phyloP scores from a whole-genome alignment of 1,140 invertebrate genomes.

The Trachymyrmex septentrionalis region DNA sequence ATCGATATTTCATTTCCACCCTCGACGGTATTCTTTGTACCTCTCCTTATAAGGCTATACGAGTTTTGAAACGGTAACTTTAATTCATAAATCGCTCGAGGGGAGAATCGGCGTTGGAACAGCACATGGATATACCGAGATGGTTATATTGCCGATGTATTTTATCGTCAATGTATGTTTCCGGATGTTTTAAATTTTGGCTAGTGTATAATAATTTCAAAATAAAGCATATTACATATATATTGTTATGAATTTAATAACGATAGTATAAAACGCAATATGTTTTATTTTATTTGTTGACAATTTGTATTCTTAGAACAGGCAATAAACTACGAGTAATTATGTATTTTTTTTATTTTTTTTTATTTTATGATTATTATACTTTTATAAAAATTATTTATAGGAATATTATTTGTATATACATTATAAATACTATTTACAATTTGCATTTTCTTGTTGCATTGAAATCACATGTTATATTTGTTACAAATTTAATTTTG shows the following conservation, averaged over 20 bases:
- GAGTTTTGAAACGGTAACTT: constrained; percentile 79
- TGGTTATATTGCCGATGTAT: neutral
- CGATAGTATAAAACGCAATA: neutral
- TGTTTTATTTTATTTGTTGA: neutral
- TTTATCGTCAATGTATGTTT: neutral
- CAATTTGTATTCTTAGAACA: neutral
- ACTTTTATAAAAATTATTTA: neutral
- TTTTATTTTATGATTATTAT: constrained; percentile 22
- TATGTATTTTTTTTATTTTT: neutral
- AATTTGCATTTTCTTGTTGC: no score
- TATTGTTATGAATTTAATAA: neutral
- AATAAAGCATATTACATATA: constrained; percentile 23
- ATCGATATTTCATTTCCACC: constrained; percentile 49
- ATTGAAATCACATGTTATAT: no score
- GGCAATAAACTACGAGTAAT: neutral
- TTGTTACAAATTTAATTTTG: no score
- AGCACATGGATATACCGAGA: neutral
- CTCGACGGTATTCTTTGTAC: constrained; percentile 41
- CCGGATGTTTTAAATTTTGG: neutral
- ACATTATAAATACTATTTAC: neutral
- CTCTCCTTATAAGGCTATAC: constrained; percentile 83
- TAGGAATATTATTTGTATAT: neutral
- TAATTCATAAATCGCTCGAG: constrained; percentile 8
- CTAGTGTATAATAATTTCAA: constrained; percentile 2
- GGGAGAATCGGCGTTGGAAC: neutral